Conservation (phyloP, 2,888 invertebrate species). For the Lithosia quadra region DNA sequence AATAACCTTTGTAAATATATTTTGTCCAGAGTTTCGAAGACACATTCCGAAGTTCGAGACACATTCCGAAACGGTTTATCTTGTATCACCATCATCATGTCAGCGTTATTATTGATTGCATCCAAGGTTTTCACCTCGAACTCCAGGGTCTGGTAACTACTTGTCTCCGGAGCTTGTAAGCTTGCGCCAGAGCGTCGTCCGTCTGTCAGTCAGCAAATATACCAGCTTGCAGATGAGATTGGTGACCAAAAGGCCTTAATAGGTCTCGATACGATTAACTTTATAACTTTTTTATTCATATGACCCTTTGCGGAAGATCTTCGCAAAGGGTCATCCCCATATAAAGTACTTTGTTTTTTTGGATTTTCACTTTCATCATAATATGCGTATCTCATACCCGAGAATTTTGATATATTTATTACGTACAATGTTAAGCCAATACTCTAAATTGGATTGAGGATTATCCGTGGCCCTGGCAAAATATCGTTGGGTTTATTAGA, state of each 20-base stretch:
- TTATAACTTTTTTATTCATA: conserved; percentile 20
- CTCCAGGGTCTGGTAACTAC: too few species aligned
- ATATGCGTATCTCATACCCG: conserved; percentile 19
- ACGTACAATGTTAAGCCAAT: conserved; percentile 43
- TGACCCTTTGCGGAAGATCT: neutral
- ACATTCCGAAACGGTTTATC: conserved; percentile 31
- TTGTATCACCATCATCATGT: neutral
- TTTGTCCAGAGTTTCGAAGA: conserved; percentile 29
- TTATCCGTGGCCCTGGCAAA: conserved; percentile 36
- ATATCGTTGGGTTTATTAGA: conserved; percentile 37
- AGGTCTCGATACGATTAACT: conserved; percentile 6
- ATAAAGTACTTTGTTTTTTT: conserved; percentile 24
- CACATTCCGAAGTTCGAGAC: conserved; percentile 32
- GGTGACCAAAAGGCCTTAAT: neutral
- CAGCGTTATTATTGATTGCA: neutral
- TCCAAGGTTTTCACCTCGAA: neutral
- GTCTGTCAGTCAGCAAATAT: neutral
- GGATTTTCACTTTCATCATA: conserved; percentile 25
- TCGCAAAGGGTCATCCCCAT: conserved; percentile 18
- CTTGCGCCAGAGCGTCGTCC: too few species aligned
- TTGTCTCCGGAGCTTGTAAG: too few species aligned
- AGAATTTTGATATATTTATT: conserved; percentile 38
- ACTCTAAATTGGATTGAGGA: conserved; percentile 46
- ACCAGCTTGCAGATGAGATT: neutral
- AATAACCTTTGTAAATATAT: conserved; percentile 28